Base-by-base conservation (phyloP, 2,888 invertebrate genomes). In the Troilus luridus region DNA sequence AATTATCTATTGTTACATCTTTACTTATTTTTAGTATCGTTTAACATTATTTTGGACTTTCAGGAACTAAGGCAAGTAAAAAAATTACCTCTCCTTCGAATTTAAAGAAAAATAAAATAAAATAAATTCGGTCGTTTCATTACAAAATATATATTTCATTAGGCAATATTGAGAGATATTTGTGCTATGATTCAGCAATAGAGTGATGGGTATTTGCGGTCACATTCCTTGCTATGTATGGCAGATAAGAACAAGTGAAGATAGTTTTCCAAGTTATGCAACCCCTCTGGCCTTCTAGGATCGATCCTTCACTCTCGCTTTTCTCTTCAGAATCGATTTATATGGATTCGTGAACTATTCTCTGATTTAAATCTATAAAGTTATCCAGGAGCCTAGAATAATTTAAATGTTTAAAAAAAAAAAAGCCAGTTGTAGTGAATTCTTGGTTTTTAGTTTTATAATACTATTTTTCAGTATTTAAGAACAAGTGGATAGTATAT, bases 201-300 rank as follows among this genome's bases (percentile, higher is more conserved):
- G 27, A 41, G 41, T 41, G 72, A 77, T 77, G 72, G 19, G 72
- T 77, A 77, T 77, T 77, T 77, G 72, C 72, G 72, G 72, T 77
- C 41, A 17, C 27, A 77, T 77, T 77, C 72, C 72, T 12, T 7
- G 41, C 41, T 41, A 41, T 1, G 27, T 77, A 17, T 3, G 72
- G 12, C 2, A 77, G 72, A 27, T 77, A 77, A 77, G 72, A 41
- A 24, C 41, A 77, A 77, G 41, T 77, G 72, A 77, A 77, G 72
- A 41, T 77, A 77, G 72, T 77, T 77, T 9, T 41, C 72, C 17
- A 5, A 27, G 72, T 77, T 77, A 77, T 77, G 72, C 72, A 77
- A 77, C 41, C 9, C 14, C 14, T 24, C 11, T 14, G 72, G 72
- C 41, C 17, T 77, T 77, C 14, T 41, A 41, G 72, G 41, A 41